A percentile compares a stretch with the other conserved stretches of the same genome.
phyloP scores from a whole-genome alignment of 2,113 vertebrate species.

The Entosphenus tridentatus region DNA sequence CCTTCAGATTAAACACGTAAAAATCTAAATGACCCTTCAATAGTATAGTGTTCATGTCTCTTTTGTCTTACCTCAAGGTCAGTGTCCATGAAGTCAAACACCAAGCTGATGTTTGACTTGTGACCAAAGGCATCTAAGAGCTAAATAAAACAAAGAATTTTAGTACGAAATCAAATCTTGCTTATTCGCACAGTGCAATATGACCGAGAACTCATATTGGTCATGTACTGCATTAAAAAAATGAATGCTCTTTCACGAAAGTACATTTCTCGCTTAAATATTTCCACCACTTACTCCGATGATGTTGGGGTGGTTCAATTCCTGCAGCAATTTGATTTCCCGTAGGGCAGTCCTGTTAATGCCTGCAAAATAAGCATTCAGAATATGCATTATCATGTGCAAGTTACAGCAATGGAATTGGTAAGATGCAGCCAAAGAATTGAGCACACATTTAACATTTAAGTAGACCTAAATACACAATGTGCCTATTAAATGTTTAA shows the following conservation, averaged over 20 bases:
- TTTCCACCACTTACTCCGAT: slow-evolving; percentile 49
- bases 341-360: slow-evolving; percentile 89
- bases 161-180: no score
- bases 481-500: no score
- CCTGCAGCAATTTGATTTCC: slow-evolving; percentile 86
- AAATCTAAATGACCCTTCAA: no score
- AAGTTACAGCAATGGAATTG: slow-evolving; percentile 12
- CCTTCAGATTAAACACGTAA: no score
- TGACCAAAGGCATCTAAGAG: slow-evolving; percentile 91
- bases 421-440: slow-evolving; percentile 9
- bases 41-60: no score
- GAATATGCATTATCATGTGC: neutral
- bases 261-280: neutral
- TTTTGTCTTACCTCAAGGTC: slow-evolving; percentile 58
- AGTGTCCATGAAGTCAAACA: slow-evolving; percentile 98
- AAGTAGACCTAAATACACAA: no score
- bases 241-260: neutral
- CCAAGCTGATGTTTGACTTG: slow-evolving; percentile 93
- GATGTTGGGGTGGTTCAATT: slow-evolving; percentile 82
- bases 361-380: slow-evolving; percentile 23
- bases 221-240: no score
- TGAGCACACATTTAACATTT: no score
- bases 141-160: slow-evolving; percentile 24
- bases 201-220: no score
- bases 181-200: no score